Evolutionary conservation across 2,797 vertebrate species (phyloP), one percentile per base, ranked within the genome.

Genomic region (Peromyscus attwateri): DNA sequence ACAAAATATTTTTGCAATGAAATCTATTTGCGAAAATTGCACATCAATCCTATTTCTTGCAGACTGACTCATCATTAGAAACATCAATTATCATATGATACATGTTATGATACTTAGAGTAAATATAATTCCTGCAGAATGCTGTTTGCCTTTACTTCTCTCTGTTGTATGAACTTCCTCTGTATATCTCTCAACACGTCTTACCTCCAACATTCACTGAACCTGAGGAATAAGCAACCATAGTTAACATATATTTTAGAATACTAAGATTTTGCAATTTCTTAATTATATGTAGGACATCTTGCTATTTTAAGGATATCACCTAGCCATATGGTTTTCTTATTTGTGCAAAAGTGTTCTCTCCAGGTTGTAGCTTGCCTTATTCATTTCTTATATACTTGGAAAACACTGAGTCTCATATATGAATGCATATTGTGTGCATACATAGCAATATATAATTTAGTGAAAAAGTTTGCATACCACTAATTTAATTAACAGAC

Each of bases 1-100:
- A 23, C 34, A 92, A 79, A 91, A 80, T 55, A 70, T 91, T 84
- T 95, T 94, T 81, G 93, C 37, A 87, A 82, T 21, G 87, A 94
- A 91, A 83, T 40, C 80, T 92, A 89, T 80, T 92, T 73, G 52
- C 6, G n/a, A 52, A 25, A 95, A 46, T 17, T 90, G 70, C 46
- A 76, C 17, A 34, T 7, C 25, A 89, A 91, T 10, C 2, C 57
- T 27, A 21, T 31, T 83, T 89, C 88, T 92, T 94, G 12, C 34
- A 96, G 71, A 52, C 43, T 83, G 25, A 57, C 57, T 89, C 29
- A 89, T 60, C 76, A 85, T 60, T 37, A 92, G 88, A 95, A 94
- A 92, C 62, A 82, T 73, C 71, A 91, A 11, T 84, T 88, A 89
- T 40, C n/a, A 87, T 11, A 70, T 3, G 13, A 52, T 16, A 3